Percentiles rank a stretch among this genome's conserved stretches.
Evolutionary conservation across 2,797 vertebrate species (phyloP).

Genomic region (Xiphorhynchus erythropygius): DNA sequence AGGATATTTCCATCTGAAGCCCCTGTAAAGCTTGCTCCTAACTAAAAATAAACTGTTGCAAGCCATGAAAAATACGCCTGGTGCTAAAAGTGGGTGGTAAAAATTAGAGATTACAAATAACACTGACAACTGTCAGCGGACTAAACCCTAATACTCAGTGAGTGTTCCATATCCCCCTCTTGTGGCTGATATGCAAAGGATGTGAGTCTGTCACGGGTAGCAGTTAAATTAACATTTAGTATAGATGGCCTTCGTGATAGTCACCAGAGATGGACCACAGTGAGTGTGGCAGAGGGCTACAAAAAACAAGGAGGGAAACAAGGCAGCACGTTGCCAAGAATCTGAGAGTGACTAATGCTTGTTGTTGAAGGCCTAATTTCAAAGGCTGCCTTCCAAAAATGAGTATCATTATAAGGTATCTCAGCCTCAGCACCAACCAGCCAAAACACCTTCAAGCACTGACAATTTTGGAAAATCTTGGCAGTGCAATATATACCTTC

Average conservation of each 20-base stretch:
- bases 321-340: background rate
- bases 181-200: conserved; percentile 37
- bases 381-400: background rate
- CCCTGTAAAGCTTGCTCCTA: background rate
- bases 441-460: background rate
- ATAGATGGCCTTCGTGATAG: background rate
- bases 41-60: background rate
- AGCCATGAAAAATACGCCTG: background rate
- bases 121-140: background rate
- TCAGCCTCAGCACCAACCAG: background rate
- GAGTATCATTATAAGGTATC: background rate
- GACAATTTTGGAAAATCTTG: background rate
- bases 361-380: background rate
- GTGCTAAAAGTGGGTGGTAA: background rate
- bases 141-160: background rate
- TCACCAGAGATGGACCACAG: background rate
- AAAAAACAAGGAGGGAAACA: background rate
- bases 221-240: background rate
- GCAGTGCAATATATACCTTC: background rate
- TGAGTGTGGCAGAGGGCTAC: background rate
- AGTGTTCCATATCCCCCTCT: conserved; percentile 60
- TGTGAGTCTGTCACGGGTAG: background rate
- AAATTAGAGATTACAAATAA: background rate
- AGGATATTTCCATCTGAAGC: background rate
- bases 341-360: background rate